phyloP scores from a whole-genome alignment of 2,888 invertebrate genomes.

The Scaptomyza caliginosa region DNA sequence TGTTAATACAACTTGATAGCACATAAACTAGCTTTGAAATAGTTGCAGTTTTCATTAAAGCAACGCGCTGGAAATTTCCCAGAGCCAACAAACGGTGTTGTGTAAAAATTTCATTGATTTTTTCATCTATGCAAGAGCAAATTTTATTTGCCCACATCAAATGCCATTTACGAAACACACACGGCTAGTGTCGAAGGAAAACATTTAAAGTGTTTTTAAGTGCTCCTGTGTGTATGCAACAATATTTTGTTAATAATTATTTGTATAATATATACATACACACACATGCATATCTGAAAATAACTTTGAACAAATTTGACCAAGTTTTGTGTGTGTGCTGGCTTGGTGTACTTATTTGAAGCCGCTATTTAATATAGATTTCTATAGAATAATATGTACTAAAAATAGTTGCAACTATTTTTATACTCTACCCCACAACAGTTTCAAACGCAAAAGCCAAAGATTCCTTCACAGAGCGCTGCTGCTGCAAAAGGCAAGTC shows the following conservation, averaged over 20 bases:
- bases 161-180: constrained; percentile 5
- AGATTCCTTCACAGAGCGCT: constrained; percentile 54
- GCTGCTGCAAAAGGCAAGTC: constrained; percentile 59
- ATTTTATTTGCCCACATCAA: constrained; percentile 26
- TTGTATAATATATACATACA: constrained; percentile 3
- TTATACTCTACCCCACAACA: constrained; percentile 50
- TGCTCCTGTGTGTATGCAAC: constrained; percentile 43
- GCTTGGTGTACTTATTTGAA: constrained; percentile 2
- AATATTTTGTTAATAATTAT: constrained; percentile 27
- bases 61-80: constrained; percentile 18
- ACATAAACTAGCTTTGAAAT: neutral
- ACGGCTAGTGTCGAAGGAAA: neutral
- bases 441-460: constrained; percentile 58
- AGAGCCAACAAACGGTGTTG: constrained; percentile 51
- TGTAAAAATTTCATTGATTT: constrained; percentile 80
- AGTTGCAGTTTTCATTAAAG: constrained; percentile 1
- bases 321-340: constrained; percentile 15
- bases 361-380: constrained; percentile 4
- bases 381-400: constrained; percentile 47
- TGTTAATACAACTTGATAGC: constrained; percentile 1
- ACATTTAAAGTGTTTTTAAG: neutral
- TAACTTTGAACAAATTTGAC: constrained; percentile 2
- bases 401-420: constrained; percentile 74
- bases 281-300: neutral
- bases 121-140: constrained; percentile 35